Evolutionary conservation across 2,888 invertebrate species (phyloP), one percentile per base, ranked within the genome.

Genomic region (Camponotus fellah): DNA sequence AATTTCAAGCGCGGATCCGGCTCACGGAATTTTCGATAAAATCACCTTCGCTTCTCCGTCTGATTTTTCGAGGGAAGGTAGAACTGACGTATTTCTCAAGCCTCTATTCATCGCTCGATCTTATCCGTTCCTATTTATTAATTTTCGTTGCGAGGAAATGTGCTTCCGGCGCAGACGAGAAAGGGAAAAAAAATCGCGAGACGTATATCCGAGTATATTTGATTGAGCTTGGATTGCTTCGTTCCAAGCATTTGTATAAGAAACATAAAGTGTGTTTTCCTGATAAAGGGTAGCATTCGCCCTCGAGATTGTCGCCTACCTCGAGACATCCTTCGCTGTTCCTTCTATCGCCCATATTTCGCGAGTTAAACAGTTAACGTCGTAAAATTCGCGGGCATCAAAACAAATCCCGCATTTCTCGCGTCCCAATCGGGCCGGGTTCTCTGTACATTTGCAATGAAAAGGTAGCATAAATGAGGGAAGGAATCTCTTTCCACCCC

Each of bases 21-120:
- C 79, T 80, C 46, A 58, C 46, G 60, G 79, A 80, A 80, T 80
- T 80, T 80, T 80, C 79, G 79, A 80, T 80, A 72, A 80, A 80
- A 80, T 80, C 79, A 80, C 75, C 60, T 5, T 12, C 43, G 58
- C 4, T 43, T 53, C 32, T 79, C 60, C 58, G 34, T 34, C 60
- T 12, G 60, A 1, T 60, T 79, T 46, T 72, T 46, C 32, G 46
- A 21, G 4, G 21, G 4, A 21, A 46, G 74, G 43, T 34, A 26
- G 32, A 43, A 26, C 12, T 10, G 58, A 4, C 58, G n/a, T 60
- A 46, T 46, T 74, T 74, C 17, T 40, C 72, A 60, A 72, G 74
- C 46, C 32, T 8, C 71, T 62, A 74, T 80, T 80, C 60, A 60
- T 62, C 37, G 72, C 17, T 1, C 37, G 37, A 80, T 56, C 32